Percentiles rank a stretch among this genome's conserved stretches.
phyloP scores from a whole-genome alignment of 2,797 vertebrate genomes.

The Arctocebus calabarensis region DNA sequence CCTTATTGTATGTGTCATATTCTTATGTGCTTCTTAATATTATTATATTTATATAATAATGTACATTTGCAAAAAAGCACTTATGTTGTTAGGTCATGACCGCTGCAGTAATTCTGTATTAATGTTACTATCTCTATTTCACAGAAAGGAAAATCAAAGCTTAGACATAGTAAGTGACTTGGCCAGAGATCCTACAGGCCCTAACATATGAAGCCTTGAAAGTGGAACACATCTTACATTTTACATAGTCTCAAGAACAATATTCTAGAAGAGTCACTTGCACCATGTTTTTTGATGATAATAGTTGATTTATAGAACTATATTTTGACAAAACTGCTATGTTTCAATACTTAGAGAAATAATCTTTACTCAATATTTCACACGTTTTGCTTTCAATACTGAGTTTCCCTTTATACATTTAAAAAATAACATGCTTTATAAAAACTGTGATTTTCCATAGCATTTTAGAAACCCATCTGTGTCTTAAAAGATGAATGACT shows the following conservation, averaged over 20 bases:
- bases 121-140: not conserved
- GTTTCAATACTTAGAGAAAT: conserved; percentile 48
- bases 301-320: conserved; percentile 29
- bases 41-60: not conserved
- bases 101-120: not conserved
- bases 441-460: conserved; percentile 9
- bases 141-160: conserved; percentile 6
- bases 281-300: conserved; percentile 48
- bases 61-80: not conserved
- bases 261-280: not conserved
- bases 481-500: conserved; percentile 45
- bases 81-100: not conserved
- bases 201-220: not conserved
- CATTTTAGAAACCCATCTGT: not conserved
- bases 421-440: conserved; percentile 50
- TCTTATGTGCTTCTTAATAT: conserved; percentile 5
- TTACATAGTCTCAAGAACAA: not conserved
- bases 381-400: conserved; percentile 58
- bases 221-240: not conserved
- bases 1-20: not conserved
- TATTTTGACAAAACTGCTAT: conserved; percentile 46
- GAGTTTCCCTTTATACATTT: conserved; percentile 50
- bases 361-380: conserved; percentile 49
- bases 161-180: not conserved
- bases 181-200: not conserved